These are phyloP conservation scores for Andrena chrysosceles DNA, from an alignment of 2,888 invertebrate genomes.

Conservation along the genomic window DNA sequence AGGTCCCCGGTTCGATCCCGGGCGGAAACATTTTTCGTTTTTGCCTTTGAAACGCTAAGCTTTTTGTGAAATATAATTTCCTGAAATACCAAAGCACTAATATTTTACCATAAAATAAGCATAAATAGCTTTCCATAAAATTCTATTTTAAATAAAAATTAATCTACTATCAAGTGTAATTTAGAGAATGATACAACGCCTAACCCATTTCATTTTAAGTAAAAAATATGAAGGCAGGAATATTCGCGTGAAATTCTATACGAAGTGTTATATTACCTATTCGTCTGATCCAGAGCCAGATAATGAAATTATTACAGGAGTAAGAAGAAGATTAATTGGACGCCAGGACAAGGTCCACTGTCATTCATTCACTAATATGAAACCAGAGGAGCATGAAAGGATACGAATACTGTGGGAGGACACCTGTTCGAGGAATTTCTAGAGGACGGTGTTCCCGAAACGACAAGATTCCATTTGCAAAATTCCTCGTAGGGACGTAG, in stretches of 20 bases:
- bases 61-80: neutral
- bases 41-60: neutral
- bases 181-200: too few species aligned
- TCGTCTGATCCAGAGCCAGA: too few species aligned
- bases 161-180: too few species aligned
- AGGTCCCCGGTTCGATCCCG: conserved; percentile 95
- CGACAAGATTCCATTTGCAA: conserved; percentile 47
- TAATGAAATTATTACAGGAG: too few species aligned
- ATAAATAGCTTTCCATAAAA: too few species aligned
- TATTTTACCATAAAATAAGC: too few species aligned
- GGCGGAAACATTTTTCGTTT: conserved; percentile 89
- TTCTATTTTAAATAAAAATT: too few species aligned
- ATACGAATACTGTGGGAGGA: neutral
- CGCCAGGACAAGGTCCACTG: neutral
- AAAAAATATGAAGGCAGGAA: too few species aligned
- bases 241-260: too few species aligned
- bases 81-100: neutral
- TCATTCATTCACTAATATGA: neutral
- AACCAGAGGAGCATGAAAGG: neutral
- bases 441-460: conserved; percentile 31
- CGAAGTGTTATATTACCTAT: too few species aligned
- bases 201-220: too few species aligned
- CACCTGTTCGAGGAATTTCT: conserved; percentile 31
- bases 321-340: too few species aligned
- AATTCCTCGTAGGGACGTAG: conserved; percentile 44